Base-by-base conservation (phyloP, 2,113 vertebrate genomes). In the Opisthocomus hoazin region DNA sequence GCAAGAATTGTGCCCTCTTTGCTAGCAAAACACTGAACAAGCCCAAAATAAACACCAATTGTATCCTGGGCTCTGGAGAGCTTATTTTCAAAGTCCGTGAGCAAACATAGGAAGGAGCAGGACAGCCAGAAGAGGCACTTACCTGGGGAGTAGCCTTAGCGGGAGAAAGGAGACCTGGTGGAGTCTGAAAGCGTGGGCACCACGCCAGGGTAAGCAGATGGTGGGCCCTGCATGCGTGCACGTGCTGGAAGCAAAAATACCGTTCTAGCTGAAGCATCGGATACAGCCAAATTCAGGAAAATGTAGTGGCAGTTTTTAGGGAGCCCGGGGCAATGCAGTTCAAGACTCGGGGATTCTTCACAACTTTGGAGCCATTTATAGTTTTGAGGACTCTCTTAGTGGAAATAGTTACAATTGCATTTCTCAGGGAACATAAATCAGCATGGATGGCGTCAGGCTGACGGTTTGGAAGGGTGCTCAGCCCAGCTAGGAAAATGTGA, bases 391-490 rank as follows among this genome's bases (percentile, higher is more conserved):
- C 37, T 81, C 37, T 74, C n/a, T 23, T 84, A 73, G 58, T 73
- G 79, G 86, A 80, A 92, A 86, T 37, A 81, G 68, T 89, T 92
- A 70, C 43, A 70, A 63, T 17, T 43, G 54, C 71, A 37, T 90
- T 90, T 92, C 89, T 74, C 37, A 51, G 37, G 51, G 71, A 95
- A 83, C 81, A 87, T 86, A 77, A 92, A 90, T 86, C 76, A 89
- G 26, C 15, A 46, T 11, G 84, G n/a, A 34, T 70, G 68, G 71
- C 5, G 32, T 77, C 64, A 90, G 60, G 37, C 58, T 84, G 58
- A 39, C 2, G 11, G 54, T 86, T n/a, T 66, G 51, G 58, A 92
- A 92, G 60, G 63, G 76, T 0, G 0, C 26, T 90, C 24, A 63
- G 76, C 56, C 83, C 22, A 34, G 39, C 21, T 53, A 66, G 45